phyloP scores from a whole-genome alignment of 2,113 vertebrate species.

The Labeo catla region DNA sequence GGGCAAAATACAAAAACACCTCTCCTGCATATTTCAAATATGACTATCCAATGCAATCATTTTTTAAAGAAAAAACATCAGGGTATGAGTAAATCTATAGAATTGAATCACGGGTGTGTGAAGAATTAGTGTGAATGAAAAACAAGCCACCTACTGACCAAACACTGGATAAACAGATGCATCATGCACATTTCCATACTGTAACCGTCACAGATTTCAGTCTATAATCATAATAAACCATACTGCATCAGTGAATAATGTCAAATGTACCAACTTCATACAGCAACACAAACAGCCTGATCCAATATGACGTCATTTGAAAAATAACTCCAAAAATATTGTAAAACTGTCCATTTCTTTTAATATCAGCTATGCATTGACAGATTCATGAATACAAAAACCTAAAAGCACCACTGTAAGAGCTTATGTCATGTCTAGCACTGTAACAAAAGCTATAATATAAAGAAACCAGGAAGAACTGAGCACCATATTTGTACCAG shows the following conservation, averaged over 20 bases:
- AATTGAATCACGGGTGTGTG: not conserved
- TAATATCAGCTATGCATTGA: not conserved
- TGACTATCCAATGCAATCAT: not conserved
- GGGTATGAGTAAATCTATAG: not conserved
- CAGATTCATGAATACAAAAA: not conserved
- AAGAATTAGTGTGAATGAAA: not conserved
- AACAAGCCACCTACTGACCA: not conserved
- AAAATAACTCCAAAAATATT: not conserved
- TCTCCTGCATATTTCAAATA: not conserved
- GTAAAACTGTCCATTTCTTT: not conserved
- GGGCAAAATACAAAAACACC: conserved; percentile 1
- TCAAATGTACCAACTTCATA: not conserved
- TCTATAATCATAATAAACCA: not conserved
- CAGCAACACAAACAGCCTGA: not conserved
- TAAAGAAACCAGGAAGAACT: not conserved
- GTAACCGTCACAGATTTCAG: not conserved
- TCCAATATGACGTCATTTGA: not conserved
- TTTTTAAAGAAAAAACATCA: not conserved
- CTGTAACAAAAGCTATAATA: not conserved
- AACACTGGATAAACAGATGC: not conserved
- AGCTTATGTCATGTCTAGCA: not conserved
- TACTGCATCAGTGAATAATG: not conserved
- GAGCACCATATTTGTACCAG: conserved; percentile 32
- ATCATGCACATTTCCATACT: not conserved
- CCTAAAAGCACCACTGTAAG: not conserved